Base-by-base conservation (phyloP, 1,140 invertebrate genomes). In the Drosophila carrolli region DNA sequence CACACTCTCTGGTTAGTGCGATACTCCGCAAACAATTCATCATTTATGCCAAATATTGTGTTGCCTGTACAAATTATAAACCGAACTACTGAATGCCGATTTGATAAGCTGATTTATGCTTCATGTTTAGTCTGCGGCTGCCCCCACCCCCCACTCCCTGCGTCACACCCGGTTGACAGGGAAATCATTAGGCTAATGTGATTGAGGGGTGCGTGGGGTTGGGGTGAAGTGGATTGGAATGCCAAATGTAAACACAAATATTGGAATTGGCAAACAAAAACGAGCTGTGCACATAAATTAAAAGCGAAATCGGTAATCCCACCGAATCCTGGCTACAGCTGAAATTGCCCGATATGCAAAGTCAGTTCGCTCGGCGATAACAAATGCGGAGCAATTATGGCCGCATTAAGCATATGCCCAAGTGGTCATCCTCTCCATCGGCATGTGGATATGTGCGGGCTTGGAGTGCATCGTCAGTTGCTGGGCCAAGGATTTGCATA, bases 171-270 rank as follows among this genome's bases (percentile, higher is more conserved):
- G 55, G 48, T 70, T 81, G 71, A 76, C 81, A 86, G 57, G 66
- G 50, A 82, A 85, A 85, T 88, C 80, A 86, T 86, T 65, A 86
- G 70, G 83, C 83, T 88, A 88, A 86, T 88, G 75, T 78, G 68
- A 72, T 72, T 71, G 68, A 48, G 54, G 55, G 68, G 51, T n/a
- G 27, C 5, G 41, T 13, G 56, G 47, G n/a, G 29, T 44, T 40
- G 57, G 47, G 19, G 40, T 37, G 48, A 11, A 38, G 60, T 50
- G 58, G 13, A 55, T 35, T 29, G 40, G 60, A 66, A 71, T 71
- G 51, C 47, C 65, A 67, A 84, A 55, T 62, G 65, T 56, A 72
- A 70, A 86, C 81, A 81, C 75, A 74, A 75, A 76, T 59, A 76
- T 76, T 57, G 73, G 61, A 59, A 76, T 53, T 67, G 74, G 58